Percentiles rank a stretch among this genome's conserved stretches.
Conservation (phyloP, 2,888 invertebrate species). For the Rotaria macrura region DNA sequence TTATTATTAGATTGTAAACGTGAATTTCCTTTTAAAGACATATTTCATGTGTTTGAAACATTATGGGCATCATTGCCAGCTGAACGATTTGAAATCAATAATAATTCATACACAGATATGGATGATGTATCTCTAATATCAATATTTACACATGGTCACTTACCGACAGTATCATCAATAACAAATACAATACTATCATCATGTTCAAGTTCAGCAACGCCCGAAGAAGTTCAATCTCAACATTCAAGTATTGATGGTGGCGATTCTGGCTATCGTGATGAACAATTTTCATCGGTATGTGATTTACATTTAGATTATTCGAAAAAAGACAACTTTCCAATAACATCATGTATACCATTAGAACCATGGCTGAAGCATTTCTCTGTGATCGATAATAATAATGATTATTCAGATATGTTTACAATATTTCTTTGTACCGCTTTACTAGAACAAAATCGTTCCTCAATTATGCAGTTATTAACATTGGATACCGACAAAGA, state of each 20-base stretch:
- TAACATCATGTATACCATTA: background rate
- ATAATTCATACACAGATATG: background rate
- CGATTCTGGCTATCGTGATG: background rate
- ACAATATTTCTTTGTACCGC: background rate
- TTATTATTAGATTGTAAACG: conserved; percentile 84
- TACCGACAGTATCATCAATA: background rate
- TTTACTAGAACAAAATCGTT: background rate
- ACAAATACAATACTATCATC: background rate
- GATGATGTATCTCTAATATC: background rate
- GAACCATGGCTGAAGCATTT: background rate
- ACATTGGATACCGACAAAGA: background rate
- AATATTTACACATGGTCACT: background rate
- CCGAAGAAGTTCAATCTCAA: background rate
- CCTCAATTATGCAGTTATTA: background rate
- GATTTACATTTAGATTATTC: background rate
- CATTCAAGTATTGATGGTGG: background rate
- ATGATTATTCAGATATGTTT: background rate
- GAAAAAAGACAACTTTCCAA: background rate
- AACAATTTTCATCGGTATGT: background rate
- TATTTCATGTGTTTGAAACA: conserved; percentile 83
- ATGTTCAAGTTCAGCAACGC: background rate
- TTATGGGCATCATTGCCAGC: conserved; percentile 85
- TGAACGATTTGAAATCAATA: conserved; percentile 37
- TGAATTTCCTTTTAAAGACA: conserved; percentile 91
- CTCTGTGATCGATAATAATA: background rate